Percentiles rank a stretch among this genome's conserved stretches.
Evolutionary conservation across 2,888 invertebrate genomes (phyloP).

Genomic region (Cosmorhoe ocellata): DNA sequence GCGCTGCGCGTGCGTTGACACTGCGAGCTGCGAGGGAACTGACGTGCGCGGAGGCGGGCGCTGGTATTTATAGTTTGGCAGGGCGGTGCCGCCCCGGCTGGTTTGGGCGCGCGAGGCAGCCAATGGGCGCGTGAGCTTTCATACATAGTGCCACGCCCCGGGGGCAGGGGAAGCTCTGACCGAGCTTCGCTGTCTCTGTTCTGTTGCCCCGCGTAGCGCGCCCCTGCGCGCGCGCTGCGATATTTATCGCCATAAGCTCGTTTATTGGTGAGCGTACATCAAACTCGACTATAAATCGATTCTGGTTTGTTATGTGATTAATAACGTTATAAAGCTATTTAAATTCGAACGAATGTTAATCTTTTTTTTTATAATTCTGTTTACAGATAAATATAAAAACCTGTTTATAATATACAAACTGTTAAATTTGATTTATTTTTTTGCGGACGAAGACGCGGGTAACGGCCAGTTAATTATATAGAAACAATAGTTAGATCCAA

Average conservation of each 20-base stretch:
- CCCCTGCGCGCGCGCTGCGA: conserved; percentile 36
- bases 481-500: too few species aligned
- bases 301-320: conserved; percentile 49
- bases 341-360: conserved; percentile 37
- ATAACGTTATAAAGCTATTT: conserved; percentile 41
- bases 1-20: conserved; percentile 57
- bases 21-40: conserved; percentile 70
- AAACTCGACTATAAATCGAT: conserved; percentile 53
- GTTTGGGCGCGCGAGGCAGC: conserved; percentile 44
- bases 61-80: conserved; percentile 57
- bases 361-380: conserved; percentile 21
- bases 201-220: conserved; percentile 33
- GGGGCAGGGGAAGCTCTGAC: conserved; percentile 32
- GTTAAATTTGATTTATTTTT: too few species aligned
- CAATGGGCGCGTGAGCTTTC: conserved; percentile 66
- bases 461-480: too few species aligned
- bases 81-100: conserved; percentile 55
- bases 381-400: background rate
- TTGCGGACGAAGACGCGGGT: too few species aligned
- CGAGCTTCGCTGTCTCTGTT: conserved; percentile 36
- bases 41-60: conserved; percentile 72
- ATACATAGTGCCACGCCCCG: conserved; percentile 64
- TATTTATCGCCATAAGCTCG: conserved; percentile 44
- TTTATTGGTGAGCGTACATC: conserved; percentile 44
- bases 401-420: too few species aligned